These are phyloP conservation scores for Cataglyphis albicans DNA, from an alignment of 2,888 invertebrate species.

Conservation along the genomic window DNA sequence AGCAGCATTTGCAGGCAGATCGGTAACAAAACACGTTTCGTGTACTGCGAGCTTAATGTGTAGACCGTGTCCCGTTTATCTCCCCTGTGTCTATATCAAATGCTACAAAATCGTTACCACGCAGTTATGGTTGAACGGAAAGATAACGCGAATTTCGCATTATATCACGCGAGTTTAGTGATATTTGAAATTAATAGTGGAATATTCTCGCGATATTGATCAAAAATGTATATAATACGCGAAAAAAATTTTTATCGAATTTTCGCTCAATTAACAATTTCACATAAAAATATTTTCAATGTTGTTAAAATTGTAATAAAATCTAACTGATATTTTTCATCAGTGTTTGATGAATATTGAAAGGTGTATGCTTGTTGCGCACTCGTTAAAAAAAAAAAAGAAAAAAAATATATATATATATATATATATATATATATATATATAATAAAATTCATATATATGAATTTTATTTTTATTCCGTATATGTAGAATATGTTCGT, in stretches of 20 bases:
- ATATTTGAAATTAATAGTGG: constrained; percentile 42
- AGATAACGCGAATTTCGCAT: constrained; percentile 51
- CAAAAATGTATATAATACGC: neutral
- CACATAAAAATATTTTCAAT: constrained; percentile 4
- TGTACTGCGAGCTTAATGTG: constrained; percentile 49
- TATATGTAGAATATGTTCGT: neutral
- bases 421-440: too few species aligned
- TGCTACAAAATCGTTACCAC: constrained; percentile 52
- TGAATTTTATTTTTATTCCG: constrained; percentile 7
- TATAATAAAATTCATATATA: neutral
- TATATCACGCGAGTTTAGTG: constrained; percentile 40
- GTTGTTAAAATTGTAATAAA: neutral
- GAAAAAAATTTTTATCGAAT: constrained; percentile 23
- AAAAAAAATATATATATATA: neutral
- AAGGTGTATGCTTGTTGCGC: neutral
- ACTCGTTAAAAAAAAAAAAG: neutral
- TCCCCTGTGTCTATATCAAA: constrained; percentile 49
- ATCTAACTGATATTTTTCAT: neutral
- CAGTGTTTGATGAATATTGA: neutral
- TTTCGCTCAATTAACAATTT: neutral
- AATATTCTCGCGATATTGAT: constrained; percentile 25
- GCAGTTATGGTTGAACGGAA: constrained; percentile 49
- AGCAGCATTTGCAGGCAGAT: constrained; percentile 37
- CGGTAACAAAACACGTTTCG: constrained; percentile 49
- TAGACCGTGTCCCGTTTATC: constrained; percentile 49